Base-by-base conservation (phyloP, 2,797 vertebrate genomes). In the Pachyuromys duprasi region DNA sequence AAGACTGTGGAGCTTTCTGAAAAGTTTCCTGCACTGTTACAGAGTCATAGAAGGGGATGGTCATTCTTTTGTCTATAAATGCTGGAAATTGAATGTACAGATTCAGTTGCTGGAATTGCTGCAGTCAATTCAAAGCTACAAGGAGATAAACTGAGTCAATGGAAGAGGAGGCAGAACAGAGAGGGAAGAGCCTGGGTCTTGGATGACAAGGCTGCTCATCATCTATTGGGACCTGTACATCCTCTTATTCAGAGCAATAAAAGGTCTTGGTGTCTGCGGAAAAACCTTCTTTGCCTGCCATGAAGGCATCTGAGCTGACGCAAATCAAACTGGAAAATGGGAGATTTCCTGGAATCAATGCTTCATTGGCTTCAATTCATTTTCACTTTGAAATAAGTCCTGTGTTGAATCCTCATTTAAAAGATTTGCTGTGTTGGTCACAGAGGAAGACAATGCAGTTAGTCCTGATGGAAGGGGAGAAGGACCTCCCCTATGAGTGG, bases 341-440 rank as follows among this genome's bases (percentile, higher is more conserved):
- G 18, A 62, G 55, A 78, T 78, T 89, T 74, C 55, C 55, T 69
- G 60, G 45, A 93, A 88, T 5, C 24, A 76, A 20, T 67, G 18
- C 89, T 93, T 92, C 8, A 0, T 90, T 67, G 88, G 20, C 67
- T 91, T 93, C n/a, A 39, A 14, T 76, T 94, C 15, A 8, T 76
- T 93, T 74, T 89, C 63, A 55, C 11, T 89, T 80, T 89, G 53
- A 91, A 89, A 72, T 45, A 91, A 72, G 5, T 4, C 57, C 8
- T 45, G 18, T 22, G 14, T n/a, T 92, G 26, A 60, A 24, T 69
- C 3, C 8, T 33, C 62, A 81, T 70, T 49, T 36, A 9, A 86
- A 87, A 90, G 22, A 55, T 26, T n/a, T 69, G 18, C n/a, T 49
- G 45, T 49, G 45, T 49, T 49, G 45, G 45, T 9, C 45, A 49